A percentile compares a stretch with the other conserved stretches of the same genome.
These are phyloP conservation scores for Ibycter americanus DNA, from an alignment of 2,797 vertebrate genomes.

Conservation along the genomic window DNA sequence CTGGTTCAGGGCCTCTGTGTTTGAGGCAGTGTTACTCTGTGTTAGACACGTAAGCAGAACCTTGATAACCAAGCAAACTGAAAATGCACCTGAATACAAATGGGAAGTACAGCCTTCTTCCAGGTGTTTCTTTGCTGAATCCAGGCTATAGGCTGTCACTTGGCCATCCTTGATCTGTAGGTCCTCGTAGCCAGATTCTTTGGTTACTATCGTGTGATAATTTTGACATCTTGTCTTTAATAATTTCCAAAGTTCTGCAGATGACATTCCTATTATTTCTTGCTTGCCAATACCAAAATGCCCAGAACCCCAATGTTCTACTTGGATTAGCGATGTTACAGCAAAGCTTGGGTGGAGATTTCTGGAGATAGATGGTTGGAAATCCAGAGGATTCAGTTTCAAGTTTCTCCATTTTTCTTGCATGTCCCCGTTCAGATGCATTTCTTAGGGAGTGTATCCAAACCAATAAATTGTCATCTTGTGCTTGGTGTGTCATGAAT, in stretches of 20 bases:
- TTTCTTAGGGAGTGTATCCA: background rate
- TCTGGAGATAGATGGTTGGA: background rate
- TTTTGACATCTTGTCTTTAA: background rate
- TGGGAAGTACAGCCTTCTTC: background rate
- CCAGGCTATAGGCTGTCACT: background rate
- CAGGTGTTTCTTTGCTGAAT: background rate
- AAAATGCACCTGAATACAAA: background rate
- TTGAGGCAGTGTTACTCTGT: background rate
- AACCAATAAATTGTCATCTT: slow-evolving; percentile 10
- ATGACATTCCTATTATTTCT: background rate
- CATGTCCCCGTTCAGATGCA: background rate
- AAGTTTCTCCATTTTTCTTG: background rate
- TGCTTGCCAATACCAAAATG: background rate
- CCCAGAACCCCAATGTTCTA: fast-evolving
- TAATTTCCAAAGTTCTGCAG: background rate
- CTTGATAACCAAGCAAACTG: background rate
- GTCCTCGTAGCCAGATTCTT: background rate
- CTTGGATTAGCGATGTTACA: background rate
- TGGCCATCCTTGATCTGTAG: background rate
- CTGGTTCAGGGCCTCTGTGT: background rate
- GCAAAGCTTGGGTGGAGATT: background rate
- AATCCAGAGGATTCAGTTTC: background rate
- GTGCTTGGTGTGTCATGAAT: background rate
- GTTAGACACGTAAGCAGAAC: background rate
- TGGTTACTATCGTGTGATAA: background rate